phyloP scores from a whole-genome alignment of 2,797 vertebrate species.

The Sebastes nivosus region DNA sequence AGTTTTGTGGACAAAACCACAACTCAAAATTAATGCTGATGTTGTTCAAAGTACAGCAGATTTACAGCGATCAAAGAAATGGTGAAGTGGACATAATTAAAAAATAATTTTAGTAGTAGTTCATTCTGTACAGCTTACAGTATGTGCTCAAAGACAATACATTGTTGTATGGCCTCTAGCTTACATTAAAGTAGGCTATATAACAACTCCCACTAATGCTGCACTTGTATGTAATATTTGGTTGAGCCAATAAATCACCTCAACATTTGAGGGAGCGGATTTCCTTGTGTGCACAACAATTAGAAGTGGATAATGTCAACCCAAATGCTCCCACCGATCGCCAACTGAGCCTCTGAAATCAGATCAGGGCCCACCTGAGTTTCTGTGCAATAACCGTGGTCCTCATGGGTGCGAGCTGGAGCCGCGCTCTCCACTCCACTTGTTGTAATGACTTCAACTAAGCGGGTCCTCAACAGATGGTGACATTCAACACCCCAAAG shows the following conservation, averaged over 20 bases:
- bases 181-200: background rate
- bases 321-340: slow-evolving; percentile 38
- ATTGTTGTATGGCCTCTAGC: background rate
- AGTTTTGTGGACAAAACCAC: background rate
- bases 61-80: background rate
- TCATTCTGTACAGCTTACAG: background rate
- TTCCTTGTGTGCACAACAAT: slow-evolving; percentile 43
- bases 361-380: slow-evolving; percentile 71
- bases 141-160: background rate
- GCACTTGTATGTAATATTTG: background rate
- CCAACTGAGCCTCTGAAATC: slow-evolving; percentile 60
- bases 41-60: background rate
- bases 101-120: background rate
- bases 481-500: slow-evolving; percentile 77
- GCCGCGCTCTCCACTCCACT: slow-evolving; percentile 25
- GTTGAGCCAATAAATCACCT: slow-evolving; percentile 21
- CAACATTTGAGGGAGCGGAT: slow-evolving; percentile 10
- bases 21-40: background rate
- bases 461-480: slow-evolving; percentile 76
- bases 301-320: slow-evolving; percentile 49
- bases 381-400: slow-evolving; percentile 68
- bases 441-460: slow-evolving; percentile 62
- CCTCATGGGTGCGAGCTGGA: slow-evolving; percentile 43
- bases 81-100: background rate
- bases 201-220: background rate